Conservation (phyloP, 2,113 vertebrate species). For the Anoplopoma fimbria region DNA sequence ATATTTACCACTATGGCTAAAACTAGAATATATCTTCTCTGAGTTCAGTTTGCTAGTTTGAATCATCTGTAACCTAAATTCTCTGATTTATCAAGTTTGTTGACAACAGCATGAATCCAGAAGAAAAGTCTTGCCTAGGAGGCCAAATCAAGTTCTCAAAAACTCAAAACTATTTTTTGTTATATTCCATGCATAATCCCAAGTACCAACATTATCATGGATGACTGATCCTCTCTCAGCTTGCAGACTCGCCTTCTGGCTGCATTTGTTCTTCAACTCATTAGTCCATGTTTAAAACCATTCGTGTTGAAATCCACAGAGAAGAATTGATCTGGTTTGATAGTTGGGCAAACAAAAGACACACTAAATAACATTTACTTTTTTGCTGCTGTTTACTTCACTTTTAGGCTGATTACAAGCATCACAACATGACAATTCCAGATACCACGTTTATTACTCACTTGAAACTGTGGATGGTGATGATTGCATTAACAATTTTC, state of each 20-base stretch:
- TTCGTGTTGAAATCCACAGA: background rate
- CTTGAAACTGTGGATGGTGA: background rate
- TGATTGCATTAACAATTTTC: constrained; percentile 9
- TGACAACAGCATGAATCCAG: background rate
- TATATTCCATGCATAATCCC: background rate
- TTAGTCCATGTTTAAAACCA: background rate
- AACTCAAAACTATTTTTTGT: background rate
- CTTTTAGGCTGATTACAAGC: background rate
- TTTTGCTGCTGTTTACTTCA: background rate
- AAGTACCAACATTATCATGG: background rate
- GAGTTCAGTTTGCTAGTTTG: background rate
- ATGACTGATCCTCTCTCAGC: background rate
- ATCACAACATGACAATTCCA: background rate
- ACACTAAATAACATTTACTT: background rate
- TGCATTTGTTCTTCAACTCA: background rate
- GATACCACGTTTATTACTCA: constrained; percentile 5
- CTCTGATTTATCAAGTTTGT: background rate
- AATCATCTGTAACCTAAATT: background rate
- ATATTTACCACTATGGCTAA: no score
- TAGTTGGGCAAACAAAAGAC: background rate
- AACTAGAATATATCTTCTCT: no score
- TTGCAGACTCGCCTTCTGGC: background rate
- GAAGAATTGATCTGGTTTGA: background rate
- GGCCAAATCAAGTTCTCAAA: constrained; percentile 1
- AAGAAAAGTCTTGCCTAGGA: background rate